Conservation (phyloP, 2,113 vertebrate genomes). For the Cebus imitator region DNA sequence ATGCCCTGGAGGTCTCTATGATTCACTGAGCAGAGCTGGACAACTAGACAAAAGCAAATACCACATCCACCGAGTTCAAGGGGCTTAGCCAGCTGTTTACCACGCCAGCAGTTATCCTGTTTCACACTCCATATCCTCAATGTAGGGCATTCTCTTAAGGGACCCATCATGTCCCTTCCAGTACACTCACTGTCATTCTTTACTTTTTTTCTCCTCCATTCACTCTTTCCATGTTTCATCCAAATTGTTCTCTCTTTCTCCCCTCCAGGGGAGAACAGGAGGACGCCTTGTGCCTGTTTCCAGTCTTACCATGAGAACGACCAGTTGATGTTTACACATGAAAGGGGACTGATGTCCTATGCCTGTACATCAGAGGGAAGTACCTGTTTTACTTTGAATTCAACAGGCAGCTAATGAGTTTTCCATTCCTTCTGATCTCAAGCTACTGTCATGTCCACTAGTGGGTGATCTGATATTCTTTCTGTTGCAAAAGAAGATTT, state of each 20-base stretch:
- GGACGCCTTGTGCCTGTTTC: background rate
- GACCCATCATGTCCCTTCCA: background rate
- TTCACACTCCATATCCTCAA: background rate
- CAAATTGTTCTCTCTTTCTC: background rate
- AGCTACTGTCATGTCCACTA: background rate
- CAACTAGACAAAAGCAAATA: background rate
- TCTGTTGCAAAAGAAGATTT: background rate
- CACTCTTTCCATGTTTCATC: background rate
- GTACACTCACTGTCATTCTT: background rate
- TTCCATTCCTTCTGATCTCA: background rate
- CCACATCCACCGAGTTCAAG: background rate
- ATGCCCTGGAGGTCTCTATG: background rate
- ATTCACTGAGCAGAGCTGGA: slow-evolving; percentile 27
- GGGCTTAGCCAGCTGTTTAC: background rate
- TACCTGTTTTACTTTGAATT: slow-evolving; percentile 20
- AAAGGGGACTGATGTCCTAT: background rate
- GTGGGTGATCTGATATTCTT: background rate
- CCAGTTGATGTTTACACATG: background rate
- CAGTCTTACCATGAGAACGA: background rate
- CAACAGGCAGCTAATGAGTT: slow-evolving; percentile 52
- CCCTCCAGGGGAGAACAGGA: background rate
- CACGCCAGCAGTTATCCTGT: background rate
- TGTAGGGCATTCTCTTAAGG: background rate
- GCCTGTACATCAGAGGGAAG: background rate
- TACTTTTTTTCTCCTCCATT: background rate